Evolutionary conservation across 2,797 vertebrate genomes (phyloP).

Genomic region (Lacerta bilineata): DNA sequence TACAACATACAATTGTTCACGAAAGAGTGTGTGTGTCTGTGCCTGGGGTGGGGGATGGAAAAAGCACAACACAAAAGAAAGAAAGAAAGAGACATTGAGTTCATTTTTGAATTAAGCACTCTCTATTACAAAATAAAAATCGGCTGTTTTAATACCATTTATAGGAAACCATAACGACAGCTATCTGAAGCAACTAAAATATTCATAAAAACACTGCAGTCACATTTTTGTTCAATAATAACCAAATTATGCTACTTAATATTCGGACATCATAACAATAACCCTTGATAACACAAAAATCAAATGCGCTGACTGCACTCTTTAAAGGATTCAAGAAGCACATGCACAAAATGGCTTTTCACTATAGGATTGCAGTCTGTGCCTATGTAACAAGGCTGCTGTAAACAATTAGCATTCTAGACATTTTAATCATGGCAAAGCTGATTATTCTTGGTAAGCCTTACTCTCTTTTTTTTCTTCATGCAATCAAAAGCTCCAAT

Average conservation of each 20-base stretch:
- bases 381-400: constrained; percentile 20
- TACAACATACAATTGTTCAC: constrained; percentile 46
- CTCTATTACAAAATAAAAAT: constrained; percentile 27
- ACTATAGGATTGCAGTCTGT: neutral
- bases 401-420: constrained; percentile 28
- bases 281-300: constrained; percentile 43
- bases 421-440: neutral
- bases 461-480: neutral
- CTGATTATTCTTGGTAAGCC: neutral
- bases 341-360: too few species aligned
- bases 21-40: constrained; percentile 27
- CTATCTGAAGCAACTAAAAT: constrained; percentile 47
- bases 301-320: neutral
- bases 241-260: constrained; percentile 46
- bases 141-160: neutral
- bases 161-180: constrained; percentile 31
- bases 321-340: constrained; percentile 47
- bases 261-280: constrained; percentile 29
- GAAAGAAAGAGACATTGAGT: neutral
- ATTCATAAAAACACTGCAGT: constrained; percentile 25
- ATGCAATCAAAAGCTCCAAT: neutral
- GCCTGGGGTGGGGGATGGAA: neutral
- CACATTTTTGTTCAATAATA: constrained; percentile 16
- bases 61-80: neutral
- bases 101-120: constrained; percentile 29